Base-by-base conservation (phyloP, 2,888 invertebrate species). In the Glyphotaelius pellucidus region DNA sequence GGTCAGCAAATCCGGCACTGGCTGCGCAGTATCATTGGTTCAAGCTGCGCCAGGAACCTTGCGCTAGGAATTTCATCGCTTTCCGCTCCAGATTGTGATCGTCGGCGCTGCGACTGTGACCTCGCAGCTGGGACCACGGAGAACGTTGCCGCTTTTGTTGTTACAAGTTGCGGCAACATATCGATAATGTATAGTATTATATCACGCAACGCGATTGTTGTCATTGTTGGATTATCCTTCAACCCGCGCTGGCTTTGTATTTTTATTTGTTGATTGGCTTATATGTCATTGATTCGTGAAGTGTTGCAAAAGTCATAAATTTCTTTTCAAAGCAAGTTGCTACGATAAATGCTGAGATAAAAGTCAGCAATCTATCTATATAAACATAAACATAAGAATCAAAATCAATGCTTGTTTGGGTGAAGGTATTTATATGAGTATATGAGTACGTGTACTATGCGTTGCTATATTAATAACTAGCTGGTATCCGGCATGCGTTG, bases 21-120 rank as follows among this genome's bases (percentile, higher is more conserved):
- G 5, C 25, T 25, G 52, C 52, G 19, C 52, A 67, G 52, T 67
- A 25, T 67, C 25, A 25, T 47, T 47, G 47, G 47, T 47, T 47
- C 15, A 47, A 47, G 52, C 19, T 19, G 52, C 1, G 25, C 52
- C 25, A 67, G 67, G 88, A 91, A 88, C 90, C 84, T 91, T 90
- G 91, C 90, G 83, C 47, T 90, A 67, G 92, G 92, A 91, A 92
- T 92, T 92, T 91, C 80, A 90, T 90, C 90, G 90, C 92, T 92
- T 92, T 92, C 92, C 91, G 92, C 86, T 91, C 83, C 92, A 52
- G 91, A 91, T 91, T 84, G 85, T 67, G 91, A 92, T 91, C 92
- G 85, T 25, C 52, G 52, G 52, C 35, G 83, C 19, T 35, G 83
- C 15, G 30, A 5, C 38, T 83, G 80, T 91, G 92, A 80, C 91